A percentile compares a stretch with the other conserved stretches of the same genome.
Conservation (phyloP, 2,113 vertebrate genomes). For the Heloderma charlesbogerti region DNA sequence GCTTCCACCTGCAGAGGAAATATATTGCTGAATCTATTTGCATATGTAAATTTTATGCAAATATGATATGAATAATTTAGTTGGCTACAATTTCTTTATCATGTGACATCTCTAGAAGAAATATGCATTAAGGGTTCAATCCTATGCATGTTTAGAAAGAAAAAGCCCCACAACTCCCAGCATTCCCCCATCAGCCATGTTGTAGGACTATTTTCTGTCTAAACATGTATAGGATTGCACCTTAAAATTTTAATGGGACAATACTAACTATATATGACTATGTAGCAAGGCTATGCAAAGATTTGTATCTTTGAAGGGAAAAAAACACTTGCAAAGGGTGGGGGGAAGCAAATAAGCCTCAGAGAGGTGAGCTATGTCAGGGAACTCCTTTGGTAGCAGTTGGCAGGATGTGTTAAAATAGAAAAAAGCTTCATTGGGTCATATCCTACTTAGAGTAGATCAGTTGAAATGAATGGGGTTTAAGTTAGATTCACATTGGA, state of each 20-base stretch:
- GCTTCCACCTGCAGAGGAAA: background rate
- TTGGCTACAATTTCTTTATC: background rate
- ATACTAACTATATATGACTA: too few relatives aligned
- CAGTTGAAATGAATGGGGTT: too few relatives aligned
- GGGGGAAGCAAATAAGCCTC: background rate
- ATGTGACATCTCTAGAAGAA: background rate
- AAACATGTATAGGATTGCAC: too few relatives aligned
- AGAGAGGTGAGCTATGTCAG: background rate
- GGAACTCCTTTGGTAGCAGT: background rate
- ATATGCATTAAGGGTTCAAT: too few relatives aligned
- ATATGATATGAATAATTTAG: background rate
- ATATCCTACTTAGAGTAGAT: too few relatives aligned
- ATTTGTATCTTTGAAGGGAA: background rate
- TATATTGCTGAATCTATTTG: background rate
- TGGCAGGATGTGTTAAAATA: background rate
- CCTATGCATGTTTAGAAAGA: too few relatives aligned
- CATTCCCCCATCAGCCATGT: too few relatives aligned
- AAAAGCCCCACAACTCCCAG: too few relatives aligned
- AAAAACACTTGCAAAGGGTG: background rate
- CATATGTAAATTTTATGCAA: background rate
- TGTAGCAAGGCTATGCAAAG: background rate
- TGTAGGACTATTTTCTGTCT: too few relatives aligned
- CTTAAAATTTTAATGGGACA: too few relatives aligned
- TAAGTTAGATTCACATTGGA: too few relatives aligned
- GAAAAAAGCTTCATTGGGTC: background rate